Base-by-base conservation (phyloP, 1,140 invertebrate species). In the Arctopsyche grandis region DNA sequence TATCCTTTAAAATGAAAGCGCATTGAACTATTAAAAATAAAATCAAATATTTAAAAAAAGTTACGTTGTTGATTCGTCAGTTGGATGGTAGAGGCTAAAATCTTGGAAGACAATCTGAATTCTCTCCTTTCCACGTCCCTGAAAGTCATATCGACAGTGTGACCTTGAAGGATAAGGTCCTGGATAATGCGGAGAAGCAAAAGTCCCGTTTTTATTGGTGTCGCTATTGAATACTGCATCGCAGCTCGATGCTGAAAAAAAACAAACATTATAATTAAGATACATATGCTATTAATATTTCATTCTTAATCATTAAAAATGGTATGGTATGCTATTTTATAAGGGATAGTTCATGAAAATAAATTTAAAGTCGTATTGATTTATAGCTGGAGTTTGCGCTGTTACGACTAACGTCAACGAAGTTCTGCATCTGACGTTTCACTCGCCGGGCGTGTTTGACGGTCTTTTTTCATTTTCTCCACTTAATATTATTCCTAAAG, bases 111-210 rank as follows among this genome's bases (percentile, higher is more conserved):
- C 91, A 52, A 94, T 89, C 85, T 93, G 91, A 7, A 96, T 91
- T 21, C 94, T 89, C 87, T 97, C 94, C 79, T 93, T 94, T 24
- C 94, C 94, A 79, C 93, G 89, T 52, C 94, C 95, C 83, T 93
- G 92, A 84, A 97, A 97, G 81, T 96, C 94, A 85, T 95, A 96
- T 83, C 92, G 92, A 86, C 95, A 97, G 75, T 92, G 91, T 4
- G 94, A 92, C 81, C 92, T 91, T 0, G 91, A 85, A 69, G 93
- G 92, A 86, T 96, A 95, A 22, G 93, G 90, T 80, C 91, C 89
- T 43, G 94, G 94, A 85, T 93, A 95, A 83, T 91, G 91, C 44
- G 94, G 94, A 56, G 94, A 95, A 16, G 92, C 91, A 75, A 97
- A 91, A 0, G 92, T 91, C 9, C 95, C 95, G 77, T 94, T 94